Evolutionary conservation across 2,113 vertebrate species (phyloP), one percentile per base, ranked within the genome.

Genomic region (Syrmaticus mikado): DNA sequence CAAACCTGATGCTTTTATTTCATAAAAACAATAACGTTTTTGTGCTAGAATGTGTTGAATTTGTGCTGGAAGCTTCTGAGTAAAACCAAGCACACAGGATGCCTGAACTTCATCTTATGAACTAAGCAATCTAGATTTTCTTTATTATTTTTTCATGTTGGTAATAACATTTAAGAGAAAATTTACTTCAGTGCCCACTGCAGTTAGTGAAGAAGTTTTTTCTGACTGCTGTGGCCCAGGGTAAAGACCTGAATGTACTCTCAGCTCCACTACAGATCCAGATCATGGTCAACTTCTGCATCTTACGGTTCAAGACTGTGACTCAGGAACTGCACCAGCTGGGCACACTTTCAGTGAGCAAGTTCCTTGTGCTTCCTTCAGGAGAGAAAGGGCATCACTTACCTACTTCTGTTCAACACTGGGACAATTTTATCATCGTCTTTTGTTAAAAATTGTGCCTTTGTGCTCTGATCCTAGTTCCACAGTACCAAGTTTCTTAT

Each of bases 331-430:
- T 77, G 60, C 77, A 61, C 9, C 82, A 91, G 32, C 40, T 74
- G 65, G 73, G 27, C 61, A 40, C 36, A 15, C 64, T 70, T 71
- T 58, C 41, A 0, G 7, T 55, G 78, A 67, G 67, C 71, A 80
- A 73, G 58, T 73, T 78, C 74, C 34, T 74, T 50, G 28, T 46
- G 15, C 70, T 30, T 79, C 30, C 28, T 74, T 21, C 71, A 73
- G 45, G 18, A 62, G 65, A 46, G 62, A 82, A 89, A 85, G 61
- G 65, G 40, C 73, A 52, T 57, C 27, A 11, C 64, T 90, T 76
- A 89, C 78, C 91, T 95, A 92, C 95, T 75, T 93, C 92, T 91
- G 78, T 58, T 89, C 34, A 55, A 75, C 17, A 73, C 15, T 71
- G 66, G 55, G 87, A 66, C 30, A 17, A 45, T 70, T 81, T 60